These are phyloP conservation scores for Champsocephalus gunnari DNA, from an alignment of 2,797 vertebrate genomes.

Conservation along the genomic window DNA sequence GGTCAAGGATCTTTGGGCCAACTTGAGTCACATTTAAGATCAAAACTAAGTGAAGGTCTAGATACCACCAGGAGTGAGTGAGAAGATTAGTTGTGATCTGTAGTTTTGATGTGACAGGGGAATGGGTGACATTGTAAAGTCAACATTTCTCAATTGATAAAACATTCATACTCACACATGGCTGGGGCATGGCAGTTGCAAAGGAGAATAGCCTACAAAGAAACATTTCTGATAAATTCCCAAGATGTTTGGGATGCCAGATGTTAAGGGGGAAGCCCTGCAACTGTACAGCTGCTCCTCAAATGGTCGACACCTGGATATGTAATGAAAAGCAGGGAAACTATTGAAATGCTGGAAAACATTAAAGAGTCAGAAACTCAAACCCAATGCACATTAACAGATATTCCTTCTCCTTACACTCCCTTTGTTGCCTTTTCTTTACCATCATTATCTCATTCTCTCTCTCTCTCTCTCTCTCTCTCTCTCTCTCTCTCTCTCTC, in stretches of 20 bases:
- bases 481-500: slow-evolving; percentile 23
- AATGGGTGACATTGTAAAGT: slow-evolving; percentile 4
- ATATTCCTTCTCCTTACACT: slow-evolving; percentile 4
- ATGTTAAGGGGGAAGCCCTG: slow-evolving; percentile 1
- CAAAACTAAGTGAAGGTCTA: not conserved
- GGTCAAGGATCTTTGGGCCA: no score
- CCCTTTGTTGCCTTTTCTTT: slow-evolving; percentile 27
- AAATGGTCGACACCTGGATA: not conserved
- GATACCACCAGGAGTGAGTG: not conserved
- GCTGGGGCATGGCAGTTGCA: not conserved
- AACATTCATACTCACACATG: not conserved
- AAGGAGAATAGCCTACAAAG: not conserved
- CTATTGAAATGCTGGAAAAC: slow-evolving; percentile 19
- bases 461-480: slow-evolving; percentile 30
- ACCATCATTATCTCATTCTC: slow-evolving; percentile 26
- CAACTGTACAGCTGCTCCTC: not conserved
- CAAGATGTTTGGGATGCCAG: not conserved
- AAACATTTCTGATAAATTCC: not conserved
- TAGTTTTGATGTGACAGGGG: not conserved
- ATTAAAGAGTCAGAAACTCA: slow-evolving; percentile 15
- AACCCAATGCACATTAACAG: not conserved
- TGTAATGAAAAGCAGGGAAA: slow-evolving; percentile 10
- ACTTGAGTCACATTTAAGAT: not conserved
- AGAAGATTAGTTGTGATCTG: slow-evolving; percentile 9
- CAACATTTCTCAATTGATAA: not conserved